These are phyloP conservation scores for Amphibalanus amphitrite DNA, from an alignment of 1,140 invertebrate genomes.

Conservation along the genomic window DNA sequence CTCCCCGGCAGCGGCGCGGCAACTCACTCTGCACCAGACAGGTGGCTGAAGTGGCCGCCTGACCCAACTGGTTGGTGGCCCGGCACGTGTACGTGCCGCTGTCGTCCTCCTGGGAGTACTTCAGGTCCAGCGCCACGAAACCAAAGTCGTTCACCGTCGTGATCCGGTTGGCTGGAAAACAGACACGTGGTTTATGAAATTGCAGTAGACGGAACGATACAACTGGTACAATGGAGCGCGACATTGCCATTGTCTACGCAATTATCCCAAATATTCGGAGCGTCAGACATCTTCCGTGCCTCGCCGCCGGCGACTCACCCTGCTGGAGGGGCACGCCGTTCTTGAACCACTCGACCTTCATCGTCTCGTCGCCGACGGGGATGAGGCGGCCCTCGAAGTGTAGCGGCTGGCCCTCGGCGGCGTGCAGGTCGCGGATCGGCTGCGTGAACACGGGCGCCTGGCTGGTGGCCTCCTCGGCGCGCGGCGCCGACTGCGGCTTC, in stretches of 20 bases:
- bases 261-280: too few relatives aligned
- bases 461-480: constrained; percentile 49
- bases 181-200: constrained; percentile 17
- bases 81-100: constrained; percentile 86
- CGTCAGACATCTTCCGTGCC: too few relatives aligned
- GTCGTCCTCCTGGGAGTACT: constrained; percentile 81
- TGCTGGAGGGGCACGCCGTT: constrained; percentile 76
- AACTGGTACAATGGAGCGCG: too few relatives aligned
- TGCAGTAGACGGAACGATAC: too few relatives aligned
- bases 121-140: constrained; percentile 85
- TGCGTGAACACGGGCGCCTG: constrained; percentile 81
- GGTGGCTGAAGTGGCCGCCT: constrained; percentile 83
- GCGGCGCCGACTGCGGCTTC: constrained; percentile 41
- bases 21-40: constrained; percentile 64
- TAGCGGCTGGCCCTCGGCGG: constrained; percentile 80
- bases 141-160: constrained; percentile 91
- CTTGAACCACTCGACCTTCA: constrained; percentile 80
- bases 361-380: constrained; percentile 82
- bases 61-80: constrained; percentile 83
- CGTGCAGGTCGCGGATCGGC: constrained; percentile 62
- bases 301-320: not conserved
- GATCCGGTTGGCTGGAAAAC: constrained; percentile 57
- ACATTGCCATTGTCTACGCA: too few relatives aligned
- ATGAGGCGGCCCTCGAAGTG: constrained; percentile 92
- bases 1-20: too few relatives aligned